These are phyloP conservation scores for Micromys minutus DNA, from an alignment of 2,113 vertebrate species.

Conservation along the genomic window DNA sequence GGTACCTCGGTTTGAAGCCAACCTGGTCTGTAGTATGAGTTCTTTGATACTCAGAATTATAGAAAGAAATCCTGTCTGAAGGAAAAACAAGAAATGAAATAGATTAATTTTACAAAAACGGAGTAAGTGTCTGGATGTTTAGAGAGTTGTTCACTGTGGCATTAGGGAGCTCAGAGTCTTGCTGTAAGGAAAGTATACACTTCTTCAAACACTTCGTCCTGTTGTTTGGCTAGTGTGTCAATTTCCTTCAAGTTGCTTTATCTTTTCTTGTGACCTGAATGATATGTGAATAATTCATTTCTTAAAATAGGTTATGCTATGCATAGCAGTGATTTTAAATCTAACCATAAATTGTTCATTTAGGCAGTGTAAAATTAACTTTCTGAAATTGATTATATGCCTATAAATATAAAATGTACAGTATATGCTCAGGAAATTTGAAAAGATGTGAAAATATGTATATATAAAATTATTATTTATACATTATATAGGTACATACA, in stretches of 20 bases:
- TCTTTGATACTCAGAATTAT: background rate
- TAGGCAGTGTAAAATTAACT: background rate
- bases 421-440: background rate
- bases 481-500: background rate
- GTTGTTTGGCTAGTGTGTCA: background rate
- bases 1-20: background rate
- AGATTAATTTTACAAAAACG: background rate
- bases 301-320: background rate
- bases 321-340: background rate
- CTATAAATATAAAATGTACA: background rate
- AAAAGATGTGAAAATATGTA: background rate
- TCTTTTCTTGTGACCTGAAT: background rate
- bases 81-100: background rate
- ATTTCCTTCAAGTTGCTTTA: no score
- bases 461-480: background rate
- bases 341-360: background rate
- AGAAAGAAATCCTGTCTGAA: background rate
- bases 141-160: background rate
- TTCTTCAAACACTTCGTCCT: no score
- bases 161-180: background rate
- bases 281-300: background rate
- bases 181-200: background rate
- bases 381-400: background rate
- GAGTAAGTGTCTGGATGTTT: background rate
- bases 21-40: no score